phyloP scores from a whole-genome alignment of 1,140 invertebrate species.

The Eumaeus atala region DNA sequence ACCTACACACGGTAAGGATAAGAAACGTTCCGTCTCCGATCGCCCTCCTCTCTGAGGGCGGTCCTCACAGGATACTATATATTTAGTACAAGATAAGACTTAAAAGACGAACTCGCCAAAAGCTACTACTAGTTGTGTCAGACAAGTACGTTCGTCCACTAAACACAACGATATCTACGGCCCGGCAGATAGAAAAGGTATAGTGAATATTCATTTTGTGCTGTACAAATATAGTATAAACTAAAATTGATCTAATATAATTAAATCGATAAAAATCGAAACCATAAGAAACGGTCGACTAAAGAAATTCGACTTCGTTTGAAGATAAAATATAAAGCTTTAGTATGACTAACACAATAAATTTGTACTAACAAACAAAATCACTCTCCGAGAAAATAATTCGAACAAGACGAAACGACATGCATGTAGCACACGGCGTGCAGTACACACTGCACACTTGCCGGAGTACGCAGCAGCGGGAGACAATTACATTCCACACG shows the following conservation, averaged over 20 bases:
- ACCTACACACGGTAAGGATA: no score
- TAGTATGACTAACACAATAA: conserved; percentile 1
- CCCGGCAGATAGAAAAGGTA: background rate
- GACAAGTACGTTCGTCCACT: conserved; percentile 1
- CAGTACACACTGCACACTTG: no score
- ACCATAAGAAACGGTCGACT: no score
- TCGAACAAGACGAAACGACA: background rate
- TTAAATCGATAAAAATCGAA: no score
- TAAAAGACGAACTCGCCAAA: conserved; percentile 25
- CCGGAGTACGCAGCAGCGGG: no score
- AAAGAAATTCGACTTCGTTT: background rate
- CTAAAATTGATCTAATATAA: no score
- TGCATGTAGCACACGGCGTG: no score
- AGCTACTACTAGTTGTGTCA: conserved; percentile 4
- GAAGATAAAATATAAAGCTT: conserved; percentile 1
- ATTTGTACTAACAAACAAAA: conserved; percentile 7
- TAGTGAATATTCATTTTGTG: conserved; percentile 7
- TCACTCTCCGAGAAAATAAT: background rate
- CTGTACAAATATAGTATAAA: conserved; percentile 5
- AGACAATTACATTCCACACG: no score
- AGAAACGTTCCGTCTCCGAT: background rate
- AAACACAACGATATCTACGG: conserved; percentile 8
- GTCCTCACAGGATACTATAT: conserved; percentile 44
- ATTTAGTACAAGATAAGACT: conserved; percentile 60
- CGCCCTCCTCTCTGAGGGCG: conserved; percentile 4